These are phyloP conservation scores for Sakesphorus luctuosus DNA, from an alignment of 2,113 vertebrate genomes.

Conservation along the genomic window DNA sequence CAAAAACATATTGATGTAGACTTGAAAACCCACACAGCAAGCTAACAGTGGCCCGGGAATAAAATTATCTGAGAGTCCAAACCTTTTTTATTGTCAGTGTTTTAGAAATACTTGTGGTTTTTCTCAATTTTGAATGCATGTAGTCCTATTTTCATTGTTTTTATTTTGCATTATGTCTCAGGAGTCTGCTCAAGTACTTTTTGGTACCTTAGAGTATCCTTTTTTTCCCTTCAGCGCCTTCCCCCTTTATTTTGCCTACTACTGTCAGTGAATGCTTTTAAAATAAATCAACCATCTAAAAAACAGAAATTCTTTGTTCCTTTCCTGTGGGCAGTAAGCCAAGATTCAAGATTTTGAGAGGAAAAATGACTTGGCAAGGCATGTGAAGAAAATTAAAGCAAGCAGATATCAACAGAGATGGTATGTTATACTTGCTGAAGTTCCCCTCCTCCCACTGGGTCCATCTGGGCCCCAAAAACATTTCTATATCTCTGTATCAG, in stretches of 20 bases:
- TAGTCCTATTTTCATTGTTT: neutral
- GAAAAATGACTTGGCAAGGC: slow-evolving; percentile 39
- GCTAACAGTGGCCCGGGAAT: neutral
- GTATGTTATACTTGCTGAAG: neutral
- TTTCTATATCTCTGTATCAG: neutral
- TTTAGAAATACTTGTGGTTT: neutral
- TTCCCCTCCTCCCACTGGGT: neutral
- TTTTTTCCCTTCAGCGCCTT: neutral
- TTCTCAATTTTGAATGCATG: neutral
- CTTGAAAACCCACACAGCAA: neutral
- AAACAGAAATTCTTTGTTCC: slow-evolving; percentile 46
- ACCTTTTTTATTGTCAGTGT: neutral
- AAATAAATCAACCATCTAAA: slow-evolving; percentile 32
- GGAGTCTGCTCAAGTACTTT: neutral
- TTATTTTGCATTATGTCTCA: neutral
- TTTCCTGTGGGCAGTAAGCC: neutral
- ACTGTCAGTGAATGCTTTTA: neutral
- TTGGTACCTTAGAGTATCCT: neutral
- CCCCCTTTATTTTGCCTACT: neutral
- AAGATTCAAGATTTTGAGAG: slow-evolving; percentile 35
- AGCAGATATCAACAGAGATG: neutral
- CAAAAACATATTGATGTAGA: neutral
- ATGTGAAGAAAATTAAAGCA: slow-evolving; percentile 39
- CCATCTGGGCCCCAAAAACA: neutral
- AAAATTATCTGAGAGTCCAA: neutral